Evolutionary conservation across 2,888 invertebrate species (phyloP).

Genomic region (Carterocephalus palaemon): DNA sequence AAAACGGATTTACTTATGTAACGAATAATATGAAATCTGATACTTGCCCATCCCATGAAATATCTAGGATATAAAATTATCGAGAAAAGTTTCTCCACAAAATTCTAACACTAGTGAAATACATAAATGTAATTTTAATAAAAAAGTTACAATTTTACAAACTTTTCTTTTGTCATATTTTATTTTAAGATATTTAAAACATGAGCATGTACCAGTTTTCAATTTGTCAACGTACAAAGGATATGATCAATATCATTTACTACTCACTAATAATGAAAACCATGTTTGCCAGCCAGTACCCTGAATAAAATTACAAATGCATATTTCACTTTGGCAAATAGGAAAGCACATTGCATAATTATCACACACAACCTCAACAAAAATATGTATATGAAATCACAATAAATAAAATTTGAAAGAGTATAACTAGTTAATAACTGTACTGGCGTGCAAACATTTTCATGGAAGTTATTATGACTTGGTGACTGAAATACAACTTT

Average conservation of each 20-base stretch:
- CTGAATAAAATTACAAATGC: constrained; percentile 63
- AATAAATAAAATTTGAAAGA: constrained; percentile 52
- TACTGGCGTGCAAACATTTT: constrained; percentile 54
- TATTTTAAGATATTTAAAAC: constrained; percentile 28
- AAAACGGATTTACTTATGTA: constrained; percentile 68
- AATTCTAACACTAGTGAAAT: no score
- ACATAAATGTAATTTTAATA: neutral
- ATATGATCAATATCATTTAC: constrained; percentile 55
- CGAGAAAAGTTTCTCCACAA: constrained; percentile 7
- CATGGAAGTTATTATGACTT: constrained; percentile 39
- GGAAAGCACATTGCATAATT: constrained; percentile 46
- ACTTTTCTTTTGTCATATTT: no score
- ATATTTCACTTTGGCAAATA: constrained; percentile 67
- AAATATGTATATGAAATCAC: constrained; percentile 38
- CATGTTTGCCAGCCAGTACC: constrained; percentile 59
- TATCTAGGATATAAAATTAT: constrained; percentile 1
- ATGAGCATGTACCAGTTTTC: constrained; percentile 68
- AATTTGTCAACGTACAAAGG: constrained; percentile 49
- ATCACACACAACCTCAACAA: constrained; percentile 43
- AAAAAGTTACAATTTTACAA: no score
- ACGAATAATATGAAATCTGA: constrained; percentile 54
- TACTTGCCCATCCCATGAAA: constrained; percentile 60
- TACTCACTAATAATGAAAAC: constrained; percentile 42
- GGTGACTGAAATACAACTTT: constrained; percentile 55
- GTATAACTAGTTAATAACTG: constrained; percentile 42